These are phyloP conservation scores for Alethe diademata DNA, from an alignment of 2,113 vertebrate genomes.

Conservation along the genomic window DNA sequence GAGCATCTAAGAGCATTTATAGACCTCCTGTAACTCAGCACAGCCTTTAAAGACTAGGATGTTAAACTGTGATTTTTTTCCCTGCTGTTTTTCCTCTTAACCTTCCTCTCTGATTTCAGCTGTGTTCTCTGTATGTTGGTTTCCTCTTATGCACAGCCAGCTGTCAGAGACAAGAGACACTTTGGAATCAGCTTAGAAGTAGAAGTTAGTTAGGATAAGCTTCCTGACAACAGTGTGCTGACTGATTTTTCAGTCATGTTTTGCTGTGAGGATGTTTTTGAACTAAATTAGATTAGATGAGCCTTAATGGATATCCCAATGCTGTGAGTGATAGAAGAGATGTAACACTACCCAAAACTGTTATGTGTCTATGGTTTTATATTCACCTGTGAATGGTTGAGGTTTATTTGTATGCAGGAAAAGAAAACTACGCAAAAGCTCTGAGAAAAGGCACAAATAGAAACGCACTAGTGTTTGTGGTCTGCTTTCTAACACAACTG, in stretches of 20 bases:
- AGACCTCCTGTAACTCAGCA: conserved; percentile 9
- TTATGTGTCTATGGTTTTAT: neutral
- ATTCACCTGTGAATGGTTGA: neutral
- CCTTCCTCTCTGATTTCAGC: neutral
- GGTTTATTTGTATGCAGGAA: neutral
- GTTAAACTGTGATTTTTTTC: neutral
- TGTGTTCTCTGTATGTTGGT: neutral
- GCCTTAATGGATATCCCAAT: neutral
- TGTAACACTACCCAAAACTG: neutral
- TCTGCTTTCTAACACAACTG: neutral
- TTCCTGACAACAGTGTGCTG: neutral
- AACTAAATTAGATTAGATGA: neutral
- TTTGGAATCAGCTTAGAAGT: neutral
- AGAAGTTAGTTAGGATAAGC: neutral
- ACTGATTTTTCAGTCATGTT: neutral
- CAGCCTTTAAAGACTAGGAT: conserved; percentile 6
- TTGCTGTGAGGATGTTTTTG: neutral
- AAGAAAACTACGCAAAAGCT: neutral
- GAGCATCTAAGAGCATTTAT: neutral
- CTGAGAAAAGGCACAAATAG: neutral
- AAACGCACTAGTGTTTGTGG: neutral
- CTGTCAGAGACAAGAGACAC: neutral
- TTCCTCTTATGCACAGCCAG: neutral
- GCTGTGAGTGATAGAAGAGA: neutral
- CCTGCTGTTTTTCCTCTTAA: conserved; percentile 7